Base-by-base conservation (phyloP, 2,888 invertebrate species). In the Leptothorax acervorum region DNA sequence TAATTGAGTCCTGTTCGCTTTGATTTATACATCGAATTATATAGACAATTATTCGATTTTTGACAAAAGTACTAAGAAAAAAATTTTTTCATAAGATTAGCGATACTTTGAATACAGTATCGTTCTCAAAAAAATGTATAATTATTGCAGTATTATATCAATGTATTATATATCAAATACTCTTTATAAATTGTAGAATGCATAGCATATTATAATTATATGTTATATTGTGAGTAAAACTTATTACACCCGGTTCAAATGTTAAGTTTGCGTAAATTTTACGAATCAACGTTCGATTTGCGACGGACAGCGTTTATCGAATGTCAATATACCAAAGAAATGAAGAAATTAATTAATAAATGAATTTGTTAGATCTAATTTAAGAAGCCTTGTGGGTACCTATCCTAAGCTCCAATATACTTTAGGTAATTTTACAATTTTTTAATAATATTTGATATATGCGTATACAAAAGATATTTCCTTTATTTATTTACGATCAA, bases 301-400 rank as follows among this genome's bases (percentile, higher is more conserved):
- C 6, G 12, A 65, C 12, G 18, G 18, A 11, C 18, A 31, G 6
- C 9, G 28, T 3, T 68, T 57, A 79, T 48, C 35, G 2, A 79
- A 35, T 68, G 11, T n/a, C 31, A 66, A 53, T 53, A 18, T 78
- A 55, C 66, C 66, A 78, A 79, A 79, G 45, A 57, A 57, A 51
- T 48, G 9, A 35, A 71, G 1, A 35, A 48, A 60, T 45, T 45
- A 57, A 31, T 74, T 62, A 23, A 28, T 48, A 42, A 55, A 57
- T 23, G 0, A 45, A 65, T 31, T 35, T 66, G 23, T 57, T 45
- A 35, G 23, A 23, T 2, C 9, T 53, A 55, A 42, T 15, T 4
- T 23, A 45, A 68, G 12, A 68, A 11, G 3, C 2, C 15, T 76
- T 6, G 5, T 5, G 12, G 3, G 8, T 28, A 65, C 12, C 0